phyloP scores from a whole-genome alignment of 1,140 invertebrate species.

The Eriosoma lanigerum region DNA sequence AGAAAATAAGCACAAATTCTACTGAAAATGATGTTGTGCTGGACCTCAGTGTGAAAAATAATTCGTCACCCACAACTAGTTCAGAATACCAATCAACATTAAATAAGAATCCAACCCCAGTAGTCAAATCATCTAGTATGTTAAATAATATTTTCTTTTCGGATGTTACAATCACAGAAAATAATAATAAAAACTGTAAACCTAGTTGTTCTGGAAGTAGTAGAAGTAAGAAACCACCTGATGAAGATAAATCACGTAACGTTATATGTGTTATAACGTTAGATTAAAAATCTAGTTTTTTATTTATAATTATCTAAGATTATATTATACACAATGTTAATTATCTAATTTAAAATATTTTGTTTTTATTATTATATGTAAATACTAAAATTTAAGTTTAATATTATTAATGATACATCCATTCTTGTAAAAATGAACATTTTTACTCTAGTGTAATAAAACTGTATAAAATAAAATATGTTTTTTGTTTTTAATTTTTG shows the following conservation, averaged over 20 bases:
- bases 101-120: background rate
- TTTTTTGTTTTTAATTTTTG: no score
- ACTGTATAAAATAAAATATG: no score
- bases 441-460: no score
- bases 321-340: background rate
- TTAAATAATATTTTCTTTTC: constrained; percentile 1
- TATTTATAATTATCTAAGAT: background rate
- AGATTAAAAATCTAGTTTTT: background rate
- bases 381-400: no score
- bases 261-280: constrained; percentile 45
- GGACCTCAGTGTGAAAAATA: constrained; percentile 27
- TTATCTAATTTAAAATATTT: background rate
- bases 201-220: background rate
- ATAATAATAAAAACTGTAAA: background rate
- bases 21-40: constrained; percentile 21
- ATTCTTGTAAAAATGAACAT: no score
- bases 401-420: no score
- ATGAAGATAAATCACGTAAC: background rate
- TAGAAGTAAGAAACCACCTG: background rate
- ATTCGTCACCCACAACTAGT: background rate
- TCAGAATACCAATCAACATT: background rate
- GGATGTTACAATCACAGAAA: background rate
- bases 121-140: background rate
- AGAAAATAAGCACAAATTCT: background rate
- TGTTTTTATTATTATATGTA: background rate